Evolutionary conservation across 2,113 vertebrate species (phyloP).

Genomic region (Bothrops jararaca): DNA sequence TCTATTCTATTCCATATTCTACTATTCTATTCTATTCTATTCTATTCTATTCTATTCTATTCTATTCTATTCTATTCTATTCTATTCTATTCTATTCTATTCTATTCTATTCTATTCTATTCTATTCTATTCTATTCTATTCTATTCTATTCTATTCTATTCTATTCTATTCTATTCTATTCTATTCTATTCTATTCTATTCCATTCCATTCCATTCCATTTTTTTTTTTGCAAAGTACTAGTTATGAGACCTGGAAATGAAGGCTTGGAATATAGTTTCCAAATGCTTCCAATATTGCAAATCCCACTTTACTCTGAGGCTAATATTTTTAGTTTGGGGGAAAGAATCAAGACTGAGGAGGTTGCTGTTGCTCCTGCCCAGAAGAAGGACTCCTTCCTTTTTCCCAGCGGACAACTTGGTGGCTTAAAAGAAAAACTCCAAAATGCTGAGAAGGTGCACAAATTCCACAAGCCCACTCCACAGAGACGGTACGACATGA

Average conservation of each 20-base stretch:
- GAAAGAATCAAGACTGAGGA: slow-evolving; percentile 16
- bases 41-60: too few relatives aligned
- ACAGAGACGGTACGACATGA: not conserved
- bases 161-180: too few relatives aligned
- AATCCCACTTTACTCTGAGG: slow-evolving; percentile 19
- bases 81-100: too few relatives aligned
- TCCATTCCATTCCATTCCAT: too few relatives aligned
- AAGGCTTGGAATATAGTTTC: not conserved
- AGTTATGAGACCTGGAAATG: not conserved
- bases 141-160: too few relatives aligned
- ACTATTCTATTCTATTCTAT: too few relatives aligned
- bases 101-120: too few relatives aligned
- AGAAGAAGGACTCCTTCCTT: not conserved
- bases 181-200: too few relatives aligned
- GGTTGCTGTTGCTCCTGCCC: slow-evolving; percentile 30
- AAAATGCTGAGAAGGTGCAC: slow-evolving; percentile 48
- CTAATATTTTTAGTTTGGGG: slow-evolving; percentile 2
- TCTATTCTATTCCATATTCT: too few relatives aligned
- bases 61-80: too few relatives aligned
- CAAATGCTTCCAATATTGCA: not conserved
- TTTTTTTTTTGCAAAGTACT: not conserved
- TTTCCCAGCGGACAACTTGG: not conserved
- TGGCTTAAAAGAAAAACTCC: slow-evolving; percentile 36
- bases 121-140: too few relatives aligned
- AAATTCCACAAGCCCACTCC: slow-evolving; percentile 43